Conservation (phyloP, 2,113 vertebrate genomes). For the Vidua chalybeata region DNA sequence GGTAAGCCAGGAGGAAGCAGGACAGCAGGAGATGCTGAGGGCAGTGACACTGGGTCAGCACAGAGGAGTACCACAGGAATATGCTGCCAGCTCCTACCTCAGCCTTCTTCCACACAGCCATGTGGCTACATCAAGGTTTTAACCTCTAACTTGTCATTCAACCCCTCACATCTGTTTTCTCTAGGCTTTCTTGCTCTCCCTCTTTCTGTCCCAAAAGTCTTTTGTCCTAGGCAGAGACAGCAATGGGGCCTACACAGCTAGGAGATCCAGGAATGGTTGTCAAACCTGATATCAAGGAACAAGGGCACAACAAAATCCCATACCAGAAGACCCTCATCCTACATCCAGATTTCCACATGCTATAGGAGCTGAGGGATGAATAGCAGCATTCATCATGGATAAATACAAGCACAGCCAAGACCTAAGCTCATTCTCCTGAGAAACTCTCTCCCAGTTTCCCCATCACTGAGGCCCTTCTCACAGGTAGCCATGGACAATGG, state of each 20-base stretch:
- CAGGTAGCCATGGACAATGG: background rate
- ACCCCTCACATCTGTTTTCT: background rate
- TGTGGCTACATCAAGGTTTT: background rate
- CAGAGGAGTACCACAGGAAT: background rate
- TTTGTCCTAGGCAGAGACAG: background rate
- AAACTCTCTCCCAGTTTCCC: background rate
- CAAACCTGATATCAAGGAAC: background rate
- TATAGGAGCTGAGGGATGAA: background rate
- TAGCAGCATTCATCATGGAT: background rate
- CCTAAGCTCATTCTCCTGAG: background rate
- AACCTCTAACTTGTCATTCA: background rate
- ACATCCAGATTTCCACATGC: background rate
- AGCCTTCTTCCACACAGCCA: background rate
- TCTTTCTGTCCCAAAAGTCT: background rate
- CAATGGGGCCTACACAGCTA: background rate
- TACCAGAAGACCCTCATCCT: background rate
- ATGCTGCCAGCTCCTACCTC: background rate
- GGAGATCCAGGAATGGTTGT: background rate
- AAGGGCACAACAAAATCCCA: accelerated
- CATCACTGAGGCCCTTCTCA: background rate
- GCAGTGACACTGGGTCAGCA: background rate
- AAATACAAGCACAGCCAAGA: background rate
- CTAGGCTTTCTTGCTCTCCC: background rate
- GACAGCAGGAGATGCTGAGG: slow-evolving; percentile 14
- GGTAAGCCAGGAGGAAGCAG: background rate